A percentile compares a stretch with the other conserved stretches of the same genome.
Conservation (phyloP, 2,113 vertebrate species). For the Atractosteus spatula region DNA sequence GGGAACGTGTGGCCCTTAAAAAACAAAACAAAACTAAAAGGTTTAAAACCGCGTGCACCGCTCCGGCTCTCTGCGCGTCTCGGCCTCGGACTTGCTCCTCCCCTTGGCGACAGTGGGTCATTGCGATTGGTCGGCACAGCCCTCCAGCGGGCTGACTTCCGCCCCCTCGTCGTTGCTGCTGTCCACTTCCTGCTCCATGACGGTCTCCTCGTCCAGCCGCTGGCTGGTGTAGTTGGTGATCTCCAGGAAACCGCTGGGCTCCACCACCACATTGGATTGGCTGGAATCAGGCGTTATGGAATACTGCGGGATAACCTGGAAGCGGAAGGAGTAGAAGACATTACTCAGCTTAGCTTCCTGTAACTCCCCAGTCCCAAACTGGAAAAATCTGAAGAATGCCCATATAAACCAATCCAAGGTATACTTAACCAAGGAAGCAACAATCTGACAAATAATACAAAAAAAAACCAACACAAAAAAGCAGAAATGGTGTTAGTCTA, state of each 20-base stretch:
- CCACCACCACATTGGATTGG: conserved; percentile 93
- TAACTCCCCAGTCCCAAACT: no score
- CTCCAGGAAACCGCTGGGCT: conserved; percentile 95
- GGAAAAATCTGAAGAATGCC: no score
- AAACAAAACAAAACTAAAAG: neutral
- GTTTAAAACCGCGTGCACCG: neutral
- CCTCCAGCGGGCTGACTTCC: conserved; percentile 72
- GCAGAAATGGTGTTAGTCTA: no score
- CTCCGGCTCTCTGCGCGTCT: neutral
- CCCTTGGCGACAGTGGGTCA: conserved; percentile 13
- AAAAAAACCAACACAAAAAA: no score
- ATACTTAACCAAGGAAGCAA: no score
- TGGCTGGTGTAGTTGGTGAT: conserved; percentile 98
- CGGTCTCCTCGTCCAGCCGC: conserved; percentile 87
- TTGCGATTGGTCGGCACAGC: conserved; percentile 72
- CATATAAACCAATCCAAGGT: no score
- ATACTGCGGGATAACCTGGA: conserved; percentile 94
- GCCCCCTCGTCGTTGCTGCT: conserved; percentile 87
- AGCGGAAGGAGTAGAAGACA: conserved; percentile 20
- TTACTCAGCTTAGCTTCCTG: no score
- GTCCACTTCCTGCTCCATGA: conserved; percentile 87
- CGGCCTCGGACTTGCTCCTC: neutral
- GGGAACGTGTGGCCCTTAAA: conserved; percentile 7
- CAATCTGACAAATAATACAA: no score
- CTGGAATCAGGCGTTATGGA: conserved; percentile 94